Conservation (phyloP, 2,113 vertebrate genomes). For the Craseonycteris thonglongyai region DNA sequence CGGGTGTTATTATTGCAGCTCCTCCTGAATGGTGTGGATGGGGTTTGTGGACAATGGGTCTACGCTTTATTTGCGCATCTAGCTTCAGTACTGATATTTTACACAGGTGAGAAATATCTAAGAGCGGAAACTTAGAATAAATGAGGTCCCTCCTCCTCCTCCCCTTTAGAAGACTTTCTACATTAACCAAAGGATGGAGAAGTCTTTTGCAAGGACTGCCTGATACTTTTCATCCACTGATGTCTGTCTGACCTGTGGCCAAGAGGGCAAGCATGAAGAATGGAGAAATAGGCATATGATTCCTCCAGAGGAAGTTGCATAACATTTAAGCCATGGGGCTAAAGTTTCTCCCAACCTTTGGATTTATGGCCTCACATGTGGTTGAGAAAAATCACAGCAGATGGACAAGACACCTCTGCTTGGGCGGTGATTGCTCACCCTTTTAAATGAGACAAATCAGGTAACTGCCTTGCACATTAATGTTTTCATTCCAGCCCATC, state of each 20-base stretch:
- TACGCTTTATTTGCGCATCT: not conserved
- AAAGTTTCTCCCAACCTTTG: not conserved
- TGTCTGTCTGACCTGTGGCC: slow-evolving; percentile 27
- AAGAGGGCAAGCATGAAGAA: not conserved
- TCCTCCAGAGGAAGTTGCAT: slow-evolving; percentile 21
- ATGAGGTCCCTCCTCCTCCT: not conserved
- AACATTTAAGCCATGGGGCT: not conserved
- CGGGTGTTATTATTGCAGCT: not conserved
- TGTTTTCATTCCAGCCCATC: slow-evolving; percentile 44
- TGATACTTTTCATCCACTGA: not conserved
- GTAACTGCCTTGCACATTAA: slow-evolving; percentile 38
- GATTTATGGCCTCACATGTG: not conserved
- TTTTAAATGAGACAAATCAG: slow-evolving; percentile 45
- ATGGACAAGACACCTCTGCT: slow-evolving; percentile 56
- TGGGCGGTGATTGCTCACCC: slow-evolving; percentile 45
- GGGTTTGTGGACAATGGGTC: not conserved
- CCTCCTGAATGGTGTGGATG: not conserved
- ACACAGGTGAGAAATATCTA: not conserved
- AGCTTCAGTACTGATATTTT: not conserved
- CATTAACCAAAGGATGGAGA: not conserved
- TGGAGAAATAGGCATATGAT: slow-evolving; percentile 46
- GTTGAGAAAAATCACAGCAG: not conserved
- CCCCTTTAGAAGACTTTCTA: not conserved
- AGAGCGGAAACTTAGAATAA: not conserved
- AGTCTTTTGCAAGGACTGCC: not conserved